Base-by-base conservation (phyloP, 2,797 vertebrate genomes). In the Typhlichthys eigenmanni region DNA sequence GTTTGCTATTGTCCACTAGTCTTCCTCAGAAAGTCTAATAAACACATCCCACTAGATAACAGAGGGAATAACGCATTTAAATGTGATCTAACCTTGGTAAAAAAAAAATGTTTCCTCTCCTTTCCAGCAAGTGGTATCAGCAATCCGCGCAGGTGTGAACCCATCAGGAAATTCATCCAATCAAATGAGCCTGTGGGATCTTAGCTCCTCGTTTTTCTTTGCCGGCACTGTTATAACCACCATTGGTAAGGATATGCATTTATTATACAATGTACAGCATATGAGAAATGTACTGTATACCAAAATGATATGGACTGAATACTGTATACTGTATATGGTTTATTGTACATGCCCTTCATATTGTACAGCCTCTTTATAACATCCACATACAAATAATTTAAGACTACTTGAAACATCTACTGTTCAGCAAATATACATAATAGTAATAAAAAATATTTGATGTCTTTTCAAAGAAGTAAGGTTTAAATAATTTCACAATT, bases 131-230 rank as follows among this genome's bases (percentile, higher is more conserved):
- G 94, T 99, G 91, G 95, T 96, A 79, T 93, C 93, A 80, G 96
- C 97, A 64, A 93, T 99, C 84, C 96, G 96, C 83, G 92, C 94
- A 74, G 97, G 97, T 66, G 96, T 99, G 85, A 96, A 96, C 85
- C 98, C 98, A 54, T 91, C 96, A 84, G 95, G 94, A 90, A 96
- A 95, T 83, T 86, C 91, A 55, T 93, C 94, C 89, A 95, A 95
- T 91, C 95, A 95, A 87, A 95, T 91, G 66, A 99, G 97, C 91
- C 94, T 98, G 79, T 98, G 98, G 98, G 98, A 98, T 84, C 93
- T 98, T 85, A 97, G 97, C 89, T 97, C 95, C 86, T 98, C 98
- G 51, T 99, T 99, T 90, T 99, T 99, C 94, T 98, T 98, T 74
- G 95, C 98, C 71, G 98, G 98, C 74, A 98, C 98, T 72, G 96